These are phyloP conservation scores for Rhysida immarginata DNA, from an alignment of 1,140 invertebrate species.

Conservation along the genomic window DNA sequence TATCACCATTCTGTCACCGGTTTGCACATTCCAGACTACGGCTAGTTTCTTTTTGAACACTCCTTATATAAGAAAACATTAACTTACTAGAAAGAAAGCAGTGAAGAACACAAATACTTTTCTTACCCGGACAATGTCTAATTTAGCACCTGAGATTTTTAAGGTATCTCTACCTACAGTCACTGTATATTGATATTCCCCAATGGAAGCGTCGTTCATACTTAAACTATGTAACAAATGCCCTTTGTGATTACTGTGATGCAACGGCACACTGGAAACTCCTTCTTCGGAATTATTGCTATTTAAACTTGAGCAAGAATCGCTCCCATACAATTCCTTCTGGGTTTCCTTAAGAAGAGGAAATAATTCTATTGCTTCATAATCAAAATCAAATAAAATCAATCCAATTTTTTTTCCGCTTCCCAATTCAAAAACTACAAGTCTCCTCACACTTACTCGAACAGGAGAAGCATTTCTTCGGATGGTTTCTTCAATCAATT, in stretches of 20 bases:
- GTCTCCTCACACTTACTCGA: slow-evolving; percentile 30
- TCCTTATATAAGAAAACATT: too few relatives aligned
- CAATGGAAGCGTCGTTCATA: slow-evolving; percentile 62
- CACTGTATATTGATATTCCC: slow-evolving; percentile 73
- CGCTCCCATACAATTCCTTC: slow-evolving; percentile 1
- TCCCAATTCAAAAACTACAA: background rate
- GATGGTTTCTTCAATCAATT: slow-evolving; percentile 82
- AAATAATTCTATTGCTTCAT: too few relatives aligned
- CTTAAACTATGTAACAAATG: slow-evolving; percentile 56
- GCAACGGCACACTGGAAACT: background rate
- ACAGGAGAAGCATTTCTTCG: slow-evolving; percentile 79
- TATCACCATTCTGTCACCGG: too few relatives aligned
- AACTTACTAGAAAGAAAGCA: too few relatives aligned
- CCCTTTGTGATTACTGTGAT: slow-evolving; percentile 19
- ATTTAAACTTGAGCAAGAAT: background rate
- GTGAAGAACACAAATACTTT: too few relatives aligned
- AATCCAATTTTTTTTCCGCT: background rate
- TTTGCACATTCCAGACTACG: too few relatives aligned
- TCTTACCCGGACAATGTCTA: slow-evolving; percentile 63
- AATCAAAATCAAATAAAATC: background rate
- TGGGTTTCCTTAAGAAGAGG: background rate
- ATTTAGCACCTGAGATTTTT: slow-evolving; percentile 65
- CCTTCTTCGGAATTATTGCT: slow-evolving; percentile 10
- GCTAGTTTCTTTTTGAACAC: too few relatives aligned
- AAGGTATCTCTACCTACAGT: slow-evolving; percentile 58